phyloP scores from a whole-genome alignment of 2,113 vertebrate genomes.

The Xiphophorus couchianus region DNA sequence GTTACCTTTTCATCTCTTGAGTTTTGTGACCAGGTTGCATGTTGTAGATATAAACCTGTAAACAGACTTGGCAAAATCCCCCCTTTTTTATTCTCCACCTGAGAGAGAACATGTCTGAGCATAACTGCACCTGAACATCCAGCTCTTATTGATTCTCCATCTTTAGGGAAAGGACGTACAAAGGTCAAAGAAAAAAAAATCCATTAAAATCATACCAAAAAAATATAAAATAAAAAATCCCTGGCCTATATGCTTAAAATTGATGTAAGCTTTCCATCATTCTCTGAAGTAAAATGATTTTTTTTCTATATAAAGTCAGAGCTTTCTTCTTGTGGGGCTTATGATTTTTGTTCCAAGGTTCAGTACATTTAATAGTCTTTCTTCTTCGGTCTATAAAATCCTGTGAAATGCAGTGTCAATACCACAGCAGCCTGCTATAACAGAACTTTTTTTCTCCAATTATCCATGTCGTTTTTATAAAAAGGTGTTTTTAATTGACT shows the following conservation, averaged over 20 bases:
- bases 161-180: conserved; percentile 2
- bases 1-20: not conserved
- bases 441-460: conserved; percentile 7
- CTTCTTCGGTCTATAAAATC: conserved; percentile 41
- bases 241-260: conserved; percentile 15
- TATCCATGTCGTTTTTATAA: conserved; percentile 50
- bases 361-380: conserved; percentile 44
- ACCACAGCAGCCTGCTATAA: not conserved
- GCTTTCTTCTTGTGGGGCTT: conserved; percentile 22
- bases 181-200: conserved; percentile 4
- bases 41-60: not conserved
- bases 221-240: not conserved
- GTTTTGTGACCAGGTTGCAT: not conserved
- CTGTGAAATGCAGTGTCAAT: conserved; percentile 50
- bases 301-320: conserved; percentile 29
- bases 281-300: conserved; percentile 28
- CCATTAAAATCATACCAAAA: conserved; percentile 17
- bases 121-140: conserved; percentile 15
- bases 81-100: not conserved
- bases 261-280: conserved; percentile 10
- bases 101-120: not conserved
- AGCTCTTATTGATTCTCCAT: not conserved
- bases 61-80: not conserved
- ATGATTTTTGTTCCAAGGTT: conserved; percentile 46
- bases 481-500: conserved; percentile 46